Conservation (phyloP, 2,797 vertebrate genomes). For the Catharus ustulatus region DNA sequence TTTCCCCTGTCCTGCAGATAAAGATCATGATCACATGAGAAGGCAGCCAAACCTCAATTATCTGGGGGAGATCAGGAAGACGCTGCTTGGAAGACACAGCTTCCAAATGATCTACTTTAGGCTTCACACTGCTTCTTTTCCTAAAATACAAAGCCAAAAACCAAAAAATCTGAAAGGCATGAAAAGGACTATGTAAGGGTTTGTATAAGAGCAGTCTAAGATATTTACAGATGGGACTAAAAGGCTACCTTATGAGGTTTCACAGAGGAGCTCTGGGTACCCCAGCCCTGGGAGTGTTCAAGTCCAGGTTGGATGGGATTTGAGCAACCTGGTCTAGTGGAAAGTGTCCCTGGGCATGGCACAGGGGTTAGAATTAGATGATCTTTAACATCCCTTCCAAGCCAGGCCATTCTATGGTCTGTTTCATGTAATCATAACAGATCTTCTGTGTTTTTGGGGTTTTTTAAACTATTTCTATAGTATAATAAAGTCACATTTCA, state of each 20-base stretch:
- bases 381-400: not conserved
- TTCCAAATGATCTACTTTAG: not conserved
- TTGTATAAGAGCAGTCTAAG: not conserved
- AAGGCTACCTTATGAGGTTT: not conserved
- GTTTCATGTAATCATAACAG: not conserved
- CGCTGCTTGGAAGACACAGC: not conserved
- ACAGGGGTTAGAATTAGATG: not conserved
- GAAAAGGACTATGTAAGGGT: not conserved
- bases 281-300: not conserved
- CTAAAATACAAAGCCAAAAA: not conserved
- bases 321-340: not conserved
- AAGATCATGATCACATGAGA: not conserved
- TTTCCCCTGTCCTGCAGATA: not conserved
- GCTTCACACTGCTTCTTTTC: not conserved
- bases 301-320: not conserved
- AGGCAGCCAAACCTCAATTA: not conserved
- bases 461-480: not conserved
- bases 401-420: not conserved
- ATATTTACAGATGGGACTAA: not conserved
- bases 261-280: fast-evolving
- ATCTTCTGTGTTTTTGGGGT: not conserved
- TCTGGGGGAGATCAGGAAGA: not conserved
- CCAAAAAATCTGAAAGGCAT: not conserved
- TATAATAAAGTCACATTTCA: not conserved
- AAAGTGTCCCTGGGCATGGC: not conserved